Evolutionary conservation across 2,797 vertebrate genomes (phyloP).

Genomic region (Amblyopsis hoosieri): DNA sequence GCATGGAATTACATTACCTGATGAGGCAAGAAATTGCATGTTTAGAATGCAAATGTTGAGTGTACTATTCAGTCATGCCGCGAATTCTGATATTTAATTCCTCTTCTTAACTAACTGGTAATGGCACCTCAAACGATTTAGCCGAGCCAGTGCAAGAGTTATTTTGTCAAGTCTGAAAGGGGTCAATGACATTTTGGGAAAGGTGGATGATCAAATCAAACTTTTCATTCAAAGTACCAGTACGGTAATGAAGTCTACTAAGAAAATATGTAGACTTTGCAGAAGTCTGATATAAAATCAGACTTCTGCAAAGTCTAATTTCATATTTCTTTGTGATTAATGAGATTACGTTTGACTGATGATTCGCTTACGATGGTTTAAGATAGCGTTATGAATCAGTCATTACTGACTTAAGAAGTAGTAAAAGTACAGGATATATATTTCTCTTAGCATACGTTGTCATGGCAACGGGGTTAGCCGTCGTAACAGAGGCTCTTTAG

Average conservation of each 20-base stretch:
- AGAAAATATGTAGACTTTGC: too few species aligned
- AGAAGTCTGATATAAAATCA: neutral
- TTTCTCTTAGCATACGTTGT: constrained; percentile 49
- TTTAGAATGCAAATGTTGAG: constrained; percentile 78
- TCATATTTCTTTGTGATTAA: neutral
- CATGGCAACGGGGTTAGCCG: constrained; percentile 67
- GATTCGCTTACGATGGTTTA: too few species aligned
- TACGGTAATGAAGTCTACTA: constrained; percentile 24
- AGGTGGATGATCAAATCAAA: constrained; percentile 69
- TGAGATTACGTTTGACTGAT: too few species aligned
- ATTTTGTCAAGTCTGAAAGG: constrained; percentile 63
- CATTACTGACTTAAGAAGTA: too few species aligned
- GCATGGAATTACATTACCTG: constrained; percentile 85
- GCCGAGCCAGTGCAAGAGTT: constrained; percentile 39
- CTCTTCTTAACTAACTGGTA: constrained; percentile 39
- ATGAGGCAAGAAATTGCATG: constrained; percentile 82
- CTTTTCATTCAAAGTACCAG: constrained; percentile 66
- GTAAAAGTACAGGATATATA: neutral
- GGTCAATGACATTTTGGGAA: constrained; percentile 52
- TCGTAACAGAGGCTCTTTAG: constrained; percentile 3
- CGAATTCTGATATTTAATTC: constrained; percentile 69
- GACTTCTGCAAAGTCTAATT: neutral
- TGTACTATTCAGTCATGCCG: constrained; percentile 66
- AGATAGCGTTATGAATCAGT: too few species aligned
- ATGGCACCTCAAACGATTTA: constrained; percentile 58